phyloP scores from a whole-genome alignment of 2,113 vertebrate species.

The Tetraodon nigroviridis region DNA sequence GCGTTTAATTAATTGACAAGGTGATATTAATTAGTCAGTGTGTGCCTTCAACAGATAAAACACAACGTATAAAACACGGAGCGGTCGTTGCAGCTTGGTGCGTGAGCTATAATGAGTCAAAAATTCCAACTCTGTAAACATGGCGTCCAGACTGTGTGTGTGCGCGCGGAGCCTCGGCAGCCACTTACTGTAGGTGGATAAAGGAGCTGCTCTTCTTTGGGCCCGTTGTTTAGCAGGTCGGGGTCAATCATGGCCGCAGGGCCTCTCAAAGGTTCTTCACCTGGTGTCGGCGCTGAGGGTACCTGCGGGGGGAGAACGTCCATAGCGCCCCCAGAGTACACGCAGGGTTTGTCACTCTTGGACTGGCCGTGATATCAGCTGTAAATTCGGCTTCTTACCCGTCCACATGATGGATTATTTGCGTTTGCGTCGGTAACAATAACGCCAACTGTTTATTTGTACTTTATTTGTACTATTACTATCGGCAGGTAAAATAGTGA shows the following conservation, averaged over 20 bases:
- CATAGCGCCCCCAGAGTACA: not conserved
- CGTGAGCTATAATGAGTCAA: not conserved
- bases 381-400: too few relatives aligned
- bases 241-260: slow-evolving; percentile 6
- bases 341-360: not conserved
- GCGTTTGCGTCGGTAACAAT: too few relatives aligned
- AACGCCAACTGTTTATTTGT: too few relatives aligned
- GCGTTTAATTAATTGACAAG: too few relatives aligned
- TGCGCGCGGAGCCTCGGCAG: not conserved
- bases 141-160: too few relatives aligned
- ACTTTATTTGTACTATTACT: too few relatives aligned
- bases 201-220: slow-evolving; percentile 2
- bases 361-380: not conserved
- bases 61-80: too few relatives aligned
- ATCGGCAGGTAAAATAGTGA: too few relatives aligned
- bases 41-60: too few relatives aligned
- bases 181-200: not conserved
- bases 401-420: too few relatives aligned
- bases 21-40: too few relatives aligned
- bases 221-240: slow-evolving; percentile 47
- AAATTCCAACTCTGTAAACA: not conserved
- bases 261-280: not conserved
- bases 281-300: not conserved
- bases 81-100: not conserved
- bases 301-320: not conserved